These are phyloP conservation scores for Ibidorhyncha struthersii DNA, from an alignment of 2,113 vertebrate species.

Conservation along the genomic window DNA sequence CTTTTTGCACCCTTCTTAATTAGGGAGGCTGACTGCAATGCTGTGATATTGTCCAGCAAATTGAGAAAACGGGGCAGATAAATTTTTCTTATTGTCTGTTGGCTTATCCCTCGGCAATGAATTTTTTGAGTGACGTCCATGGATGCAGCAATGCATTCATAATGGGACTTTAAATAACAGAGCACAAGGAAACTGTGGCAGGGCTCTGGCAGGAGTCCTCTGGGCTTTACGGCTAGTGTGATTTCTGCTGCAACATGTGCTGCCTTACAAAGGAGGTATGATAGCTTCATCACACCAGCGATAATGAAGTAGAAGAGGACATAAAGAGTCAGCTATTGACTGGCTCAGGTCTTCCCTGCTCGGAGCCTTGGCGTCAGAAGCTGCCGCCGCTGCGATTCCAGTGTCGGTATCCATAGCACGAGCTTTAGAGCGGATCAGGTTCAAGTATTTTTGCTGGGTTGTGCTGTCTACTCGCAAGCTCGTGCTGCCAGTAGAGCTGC, in stretches of 20 bases:
- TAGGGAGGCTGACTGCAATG: rapidly evolving
- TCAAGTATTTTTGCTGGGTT: not conserved
- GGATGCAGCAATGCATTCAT: not conserved
- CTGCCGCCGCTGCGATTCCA: not conserved
- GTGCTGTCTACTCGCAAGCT: not conserved
- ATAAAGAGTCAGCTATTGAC: not conserved
- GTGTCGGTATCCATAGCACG: not conserved
- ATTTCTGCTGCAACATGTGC: not conserved
- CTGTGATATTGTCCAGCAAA: not conserved
- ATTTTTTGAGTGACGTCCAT: not conserved
- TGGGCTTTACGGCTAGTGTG: not conserved
- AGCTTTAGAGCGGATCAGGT: not conserved
- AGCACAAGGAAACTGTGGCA: not conserved
- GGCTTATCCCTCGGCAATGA: not conserved
- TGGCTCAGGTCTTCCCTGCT: not conserved
- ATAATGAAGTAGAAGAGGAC: not conserved
- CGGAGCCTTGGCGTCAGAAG: not conserved
- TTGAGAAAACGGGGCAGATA: rapidly evolving
- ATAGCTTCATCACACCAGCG: not conserved
- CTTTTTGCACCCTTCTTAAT: not conserved
- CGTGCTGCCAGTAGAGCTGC: not conserved
- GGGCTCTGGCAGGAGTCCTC: not conserved
- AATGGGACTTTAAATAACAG: not conserved
- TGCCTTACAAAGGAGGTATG: not conserved
- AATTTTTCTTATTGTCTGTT: rapidly evolving